Evolutionary conservation across 2,888 invertebrate species (phyloP).

Genomic region (Alloscopus bannaensis): DNA sequence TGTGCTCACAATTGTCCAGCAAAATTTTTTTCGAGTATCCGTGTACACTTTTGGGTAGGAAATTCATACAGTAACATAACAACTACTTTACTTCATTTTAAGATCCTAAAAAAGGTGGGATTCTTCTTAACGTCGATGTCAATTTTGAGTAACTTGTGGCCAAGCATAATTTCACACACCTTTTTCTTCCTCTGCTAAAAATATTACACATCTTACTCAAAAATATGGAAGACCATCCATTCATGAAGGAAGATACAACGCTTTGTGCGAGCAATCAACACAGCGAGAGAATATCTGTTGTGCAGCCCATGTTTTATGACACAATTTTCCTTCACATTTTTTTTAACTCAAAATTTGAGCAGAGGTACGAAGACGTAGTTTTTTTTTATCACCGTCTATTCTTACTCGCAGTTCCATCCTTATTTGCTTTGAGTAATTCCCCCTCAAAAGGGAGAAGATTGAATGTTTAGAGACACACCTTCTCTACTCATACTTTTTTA

Average conservation of each 20-base stretch:
- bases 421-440: too few species aligned
- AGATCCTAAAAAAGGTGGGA: too few species aligned
- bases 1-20: not conserved
- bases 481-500: too few species aligned
- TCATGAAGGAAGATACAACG: not conserved
- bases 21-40: not conserved
- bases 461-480: not conserved
- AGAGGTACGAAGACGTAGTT: not conserved
- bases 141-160: too few species aligned
- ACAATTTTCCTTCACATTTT: constrained; percentile 19
- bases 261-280: too few species aligned
- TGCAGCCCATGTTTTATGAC: not conserved
- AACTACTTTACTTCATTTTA: too few species aligned
- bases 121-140: too few species aligned
- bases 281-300: not conserved
- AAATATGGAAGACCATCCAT: not conserved
- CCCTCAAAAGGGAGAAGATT: not conserved
- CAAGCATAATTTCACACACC: too few species aligned
- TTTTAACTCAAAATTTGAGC: not conserved
- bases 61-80: not conserved
- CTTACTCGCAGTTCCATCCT: too few species aligned
- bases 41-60: not conserved
- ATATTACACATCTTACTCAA: too few species aligned
- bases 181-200: too few species aligned
- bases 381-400: not conserved